Evolutionary conservation across 2,888 invertebrate species (phyloP).

Genomic region (Pegoplata infirma): DNA sequence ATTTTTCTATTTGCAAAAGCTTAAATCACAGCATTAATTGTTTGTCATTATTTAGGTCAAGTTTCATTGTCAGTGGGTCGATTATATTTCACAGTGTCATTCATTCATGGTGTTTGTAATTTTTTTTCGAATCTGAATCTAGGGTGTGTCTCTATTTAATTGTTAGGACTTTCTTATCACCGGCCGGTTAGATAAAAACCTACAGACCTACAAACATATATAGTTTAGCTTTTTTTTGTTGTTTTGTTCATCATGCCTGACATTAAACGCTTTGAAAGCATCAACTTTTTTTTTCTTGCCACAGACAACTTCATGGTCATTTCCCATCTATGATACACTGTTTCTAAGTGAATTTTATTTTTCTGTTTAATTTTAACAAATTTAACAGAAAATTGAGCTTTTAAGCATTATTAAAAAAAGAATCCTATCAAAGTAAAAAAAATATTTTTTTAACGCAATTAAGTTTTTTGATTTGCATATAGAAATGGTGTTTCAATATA

Average conservation of each 20-base stretch:
- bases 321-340: too few species aligned
- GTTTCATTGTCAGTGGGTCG: slow-evolving; percentile 42
- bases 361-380: too few species aligned
- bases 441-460: too few species aligned
- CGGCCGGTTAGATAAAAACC: slow-evolving; percentile 1
- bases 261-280: neutral
- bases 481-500: neutral
- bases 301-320: neutral
- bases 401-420: too few species aligned
- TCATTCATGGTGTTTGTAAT: neutral
- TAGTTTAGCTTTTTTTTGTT: neutral
- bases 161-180: neutral
- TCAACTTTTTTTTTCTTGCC: too few species aligned
- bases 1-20: slow-evolving; percentile 6
- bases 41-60: slow-evolving; percentile 48
- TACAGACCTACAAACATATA: neutral
- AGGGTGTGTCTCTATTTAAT: neutral
- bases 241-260: neutral
- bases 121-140: too few species aligned
- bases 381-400: too few species aligned
- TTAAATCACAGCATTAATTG: slow-evolving; percentile 51
- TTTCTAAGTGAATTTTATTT: too few species aligned
- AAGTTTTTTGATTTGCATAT: too few species aligned
- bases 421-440: too few species aligned
- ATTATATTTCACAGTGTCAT: slow-evolving; percentile 11